Percentiles rank a stretch among this genome's conserved stretches.
These are phyloP conservation scores for Microcebus lehilahytsara DNA, from an alignment of 2,113 vertebrate species.

Conservation along the genomic window DNA sequence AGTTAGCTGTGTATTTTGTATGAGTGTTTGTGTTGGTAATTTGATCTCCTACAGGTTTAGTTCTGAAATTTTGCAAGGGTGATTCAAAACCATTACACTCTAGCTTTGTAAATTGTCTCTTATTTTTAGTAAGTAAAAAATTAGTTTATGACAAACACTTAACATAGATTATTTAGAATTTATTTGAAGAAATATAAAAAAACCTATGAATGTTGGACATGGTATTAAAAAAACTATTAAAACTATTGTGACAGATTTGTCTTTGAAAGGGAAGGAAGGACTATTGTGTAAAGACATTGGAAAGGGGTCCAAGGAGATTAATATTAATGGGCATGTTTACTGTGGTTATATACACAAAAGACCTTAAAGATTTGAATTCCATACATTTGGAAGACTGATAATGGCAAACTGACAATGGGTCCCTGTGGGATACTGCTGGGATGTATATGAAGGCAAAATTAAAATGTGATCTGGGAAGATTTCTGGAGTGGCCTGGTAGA, in stretches of 20 bases:
- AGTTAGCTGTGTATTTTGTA: background rate
- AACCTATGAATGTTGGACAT: background rate
- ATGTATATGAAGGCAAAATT: background rate
- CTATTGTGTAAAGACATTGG: background rate
- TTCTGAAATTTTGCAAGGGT: constrained; percentile 6
- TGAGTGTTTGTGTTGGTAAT: background rate
- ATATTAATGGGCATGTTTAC: background rate
- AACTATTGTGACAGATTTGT: background rate
- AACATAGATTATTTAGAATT: background rate
- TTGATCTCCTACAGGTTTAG: background rate
- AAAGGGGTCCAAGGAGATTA: background rate
- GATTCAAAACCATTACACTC: background rate
- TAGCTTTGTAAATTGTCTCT: background rate
- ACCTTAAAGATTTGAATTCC: background rate
- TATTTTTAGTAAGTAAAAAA: background rate
- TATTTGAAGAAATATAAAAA: background rate
- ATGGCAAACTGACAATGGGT: too few species aligned
- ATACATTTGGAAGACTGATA: background rate
- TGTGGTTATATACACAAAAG: background rate
- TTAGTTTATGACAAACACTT: background rate
- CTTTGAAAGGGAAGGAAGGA: background rate
- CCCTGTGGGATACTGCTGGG: background rate
- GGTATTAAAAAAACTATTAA: background rate
- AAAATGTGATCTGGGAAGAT: background rate
- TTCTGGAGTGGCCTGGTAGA: background rate